Base-by-base conservation (phyloP, 2,888 invertebrate species). In the Eilema griseolum region DNA sequence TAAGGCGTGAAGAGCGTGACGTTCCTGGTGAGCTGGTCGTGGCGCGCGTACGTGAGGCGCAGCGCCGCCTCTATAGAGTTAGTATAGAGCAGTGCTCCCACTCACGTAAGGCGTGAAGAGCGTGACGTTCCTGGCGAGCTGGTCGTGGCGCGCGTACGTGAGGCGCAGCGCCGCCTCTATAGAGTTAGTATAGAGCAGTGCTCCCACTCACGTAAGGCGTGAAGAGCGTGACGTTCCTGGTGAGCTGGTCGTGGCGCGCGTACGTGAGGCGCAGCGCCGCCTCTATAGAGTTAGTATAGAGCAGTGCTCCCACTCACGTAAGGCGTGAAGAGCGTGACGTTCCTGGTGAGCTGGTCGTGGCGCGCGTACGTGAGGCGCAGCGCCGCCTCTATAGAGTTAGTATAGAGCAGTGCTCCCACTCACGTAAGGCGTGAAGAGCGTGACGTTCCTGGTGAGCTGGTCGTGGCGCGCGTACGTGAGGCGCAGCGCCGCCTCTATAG, bases 81-180 rank as follows among this genome's bases (percentile, higher is more conserved):
- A 28, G 14, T 1, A 20, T 2, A 3, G 26, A 4, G 12, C 5
- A 23, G 41, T 10, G 0, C 1, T 26, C 8, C 2, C 2, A 87
- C 88, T 87, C 46, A 91, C 91, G 33, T 90, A 90, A 1, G 86
- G 88, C 96, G 97, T 92, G 76, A 69, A 87, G 52, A 92, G 80
- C 24, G 90, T 80, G 68, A 89, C 96, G 96, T 91, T 74, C 11
- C 85, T 67, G 11, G 79, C 71, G 1, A 23, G 24, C 66, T 81
- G 74, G 12, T 86, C 87, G 65, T 72, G 75, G 0, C 86, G 74
- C 41, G 97, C 96, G 92, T 99, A 99, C 82, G 98, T 97, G 16
- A 41, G 41, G 28, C 28, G 28, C 28, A 28, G 28, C 28, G 28
- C 28, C 28, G 28, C 28, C 28, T 3, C 28, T 3, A 5, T 16